A percentile compares a stretch with the other conserved stretches of the same genome.
These are phyloP conservation scores for Catocala nupta DNA, from an alignment of 2,888 invertebrate species.

Conservation along the genomic window DNA sequence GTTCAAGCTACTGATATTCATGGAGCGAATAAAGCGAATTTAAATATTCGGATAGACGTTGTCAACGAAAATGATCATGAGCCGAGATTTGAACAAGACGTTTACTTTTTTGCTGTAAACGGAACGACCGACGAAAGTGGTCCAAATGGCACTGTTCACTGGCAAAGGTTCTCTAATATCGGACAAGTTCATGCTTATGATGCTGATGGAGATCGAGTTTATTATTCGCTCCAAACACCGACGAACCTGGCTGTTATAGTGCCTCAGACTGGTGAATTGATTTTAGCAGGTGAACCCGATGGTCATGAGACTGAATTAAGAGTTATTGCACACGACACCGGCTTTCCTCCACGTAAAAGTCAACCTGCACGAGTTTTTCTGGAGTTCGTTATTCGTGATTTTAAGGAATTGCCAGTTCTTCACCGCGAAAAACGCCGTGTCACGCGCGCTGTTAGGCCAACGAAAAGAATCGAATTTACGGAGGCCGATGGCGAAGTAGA, in stretches of 20 bases:
- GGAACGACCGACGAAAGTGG: conserved; percentile 88
- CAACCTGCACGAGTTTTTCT: conserved; percentile 92
- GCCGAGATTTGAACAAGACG: conserved; percentile 92
- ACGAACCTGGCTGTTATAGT: conserved; percentile 95
- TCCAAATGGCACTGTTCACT: conserved; percentile 88
- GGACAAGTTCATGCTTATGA: conserved; percentile 96
- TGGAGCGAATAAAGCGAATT: conserved; percentile 93
- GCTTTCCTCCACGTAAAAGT: conserved; percentile 91
- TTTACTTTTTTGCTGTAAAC: conserved; percentile 92
- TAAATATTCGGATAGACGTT: conserved; percentile 92
- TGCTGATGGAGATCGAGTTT: conserved; percentile 96
- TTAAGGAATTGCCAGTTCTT: conserved; percentile 88
- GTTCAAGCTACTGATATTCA: conserved; percentile 93
- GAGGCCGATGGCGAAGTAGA: conserved; percentile 96
- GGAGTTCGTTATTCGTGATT: conserved; percentile 89
- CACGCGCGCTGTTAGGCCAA: conserved; percentile 97
- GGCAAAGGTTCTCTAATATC: conserved; percentile 93
- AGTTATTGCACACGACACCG: conserved; percentile 94
- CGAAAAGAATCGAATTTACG: conserved; percentile 96
- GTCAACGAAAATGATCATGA: conserved; percentile 97
- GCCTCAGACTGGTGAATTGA: conserved; percentile 96
- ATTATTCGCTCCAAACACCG: conserved; percentile 93
- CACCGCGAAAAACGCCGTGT: conserved; percentile 92
- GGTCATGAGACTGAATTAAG: conserved; percentile 90
- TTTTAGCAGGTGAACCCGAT: conserved; percentile 93